Evolutionary conservation across 1,140 invertebrate species (phyloP).

Genomic region (Triops longicaudatus): DNA sequence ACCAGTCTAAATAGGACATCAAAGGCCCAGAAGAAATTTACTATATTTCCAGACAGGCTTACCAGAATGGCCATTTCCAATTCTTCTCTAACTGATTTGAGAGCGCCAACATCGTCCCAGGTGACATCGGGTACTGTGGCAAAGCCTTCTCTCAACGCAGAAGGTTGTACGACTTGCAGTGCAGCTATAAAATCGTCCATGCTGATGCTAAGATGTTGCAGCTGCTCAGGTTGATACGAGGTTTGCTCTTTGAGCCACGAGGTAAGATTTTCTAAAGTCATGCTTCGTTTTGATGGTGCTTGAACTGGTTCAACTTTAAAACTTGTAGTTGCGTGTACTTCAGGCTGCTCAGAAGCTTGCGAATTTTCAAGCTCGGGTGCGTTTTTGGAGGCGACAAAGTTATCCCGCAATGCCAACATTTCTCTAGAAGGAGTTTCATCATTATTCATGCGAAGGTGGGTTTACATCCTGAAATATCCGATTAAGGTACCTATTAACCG

Average conservation of each 20-base stretch:
- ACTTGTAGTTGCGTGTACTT: not conserved
- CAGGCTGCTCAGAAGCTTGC: not conserved
- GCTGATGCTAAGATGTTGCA: conserved; percentile 55
- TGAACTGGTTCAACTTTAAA: conserved; percentile 12
- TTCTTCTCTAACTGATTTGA: conserved; percentile 78
- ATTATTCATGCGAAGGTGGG: no score
- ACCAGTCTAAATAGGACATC: not conserved
- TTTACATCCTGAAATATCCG: not conserved
- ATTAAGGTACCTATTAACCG: conserved; percentile 57
- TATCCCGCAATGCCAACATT: not conserved
- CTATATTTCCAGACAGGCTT: conserved; percentile 33
- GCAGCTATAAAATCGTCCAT: conserved; percentile 68
- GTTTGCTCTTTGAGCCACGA: conserved; percentile 48
- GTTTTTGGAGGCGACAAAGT: not conserved
- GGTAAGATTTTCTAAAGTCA: conserved; percentile 38
- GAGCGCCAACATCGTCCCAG: conserved; percentile 93
- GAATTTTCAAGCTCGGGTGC: not conserved
- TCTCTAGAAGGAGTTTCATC: not conserved
- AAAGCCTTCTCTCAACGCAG: conserved; percentile 92
- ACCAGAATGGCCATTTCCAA: conserved; percentile 82
- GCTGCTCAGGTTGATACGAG: conserved; percentile 48
- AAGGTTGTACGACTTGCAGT: conserved; percentile 76
- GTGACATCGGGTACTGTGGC: conserved; percentile 93
- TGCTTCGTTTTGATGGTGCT: conserved; percentile 24
- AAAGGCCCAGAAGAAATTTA: no score